phyloP scores from a whole-genome alignment of 23 tunicate species.

The Ciona savignyi region DNA sequence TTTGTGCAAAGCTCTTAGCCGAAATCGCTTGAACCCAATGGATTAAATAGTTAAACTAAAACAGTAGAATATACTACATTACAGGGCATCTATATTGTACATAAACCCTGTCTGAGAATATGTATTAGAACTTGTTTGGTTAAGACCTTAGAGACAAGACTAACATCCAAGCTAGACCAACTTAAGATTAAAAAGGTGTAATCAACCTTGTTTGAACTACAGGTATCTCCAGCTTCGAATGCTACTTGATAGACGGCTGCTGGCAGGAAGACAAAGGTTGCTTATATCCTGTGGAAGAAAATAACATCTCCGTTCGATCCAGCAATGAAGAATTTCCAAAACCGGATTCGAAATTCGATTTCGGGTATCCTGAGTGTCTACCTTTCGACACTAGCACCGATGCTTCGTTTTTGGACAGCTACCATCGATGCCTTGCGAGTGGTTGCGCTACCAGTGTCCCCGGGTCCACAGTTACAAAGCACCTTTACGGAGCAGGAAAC shows the following conservation, averaged over 20 bases:
- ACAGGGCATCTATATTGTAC: too few relatives aligned
- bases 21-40: too few relatives aligned
- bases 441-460: constrained; percentile 53
- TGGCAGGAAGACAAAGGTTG: constrained; percentile 48
- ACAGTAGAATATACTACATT: too few relatives aligned
- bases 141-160: too few relatives aligned
- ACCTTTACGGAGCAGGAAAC: constrained; percentile 3
- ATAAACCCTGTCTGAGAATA: background rate
- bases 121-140: background rate
- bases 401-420: constrained; percentile 23
- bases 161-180: too few relatives aligned
- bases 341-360: background rate
- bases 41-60: too few relatives aligned
- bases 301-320: constrained; percentile 30
- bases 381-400: constrained; percentile 15
- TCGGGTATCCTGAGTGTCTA: constrained; percentile 50
- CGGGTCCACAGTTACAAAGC: background rate
- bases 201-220: constrained; percentile 2
- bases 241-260: constrained; percentile 77
- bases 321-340: constrained; percentile 16
- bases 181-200: too few relatives aligned
- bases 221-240: constrained; percentile 58
- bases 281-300: constrained; percentile 36
- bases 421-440: constrained; percentile 52
- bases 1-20: too few relatives aligned